Evolutionary conservation across 1,140 invertebrate species (phyloP), one percentile per base, ranked within the genome.

Genomic region (Drosophila bipectinata): DNA sequence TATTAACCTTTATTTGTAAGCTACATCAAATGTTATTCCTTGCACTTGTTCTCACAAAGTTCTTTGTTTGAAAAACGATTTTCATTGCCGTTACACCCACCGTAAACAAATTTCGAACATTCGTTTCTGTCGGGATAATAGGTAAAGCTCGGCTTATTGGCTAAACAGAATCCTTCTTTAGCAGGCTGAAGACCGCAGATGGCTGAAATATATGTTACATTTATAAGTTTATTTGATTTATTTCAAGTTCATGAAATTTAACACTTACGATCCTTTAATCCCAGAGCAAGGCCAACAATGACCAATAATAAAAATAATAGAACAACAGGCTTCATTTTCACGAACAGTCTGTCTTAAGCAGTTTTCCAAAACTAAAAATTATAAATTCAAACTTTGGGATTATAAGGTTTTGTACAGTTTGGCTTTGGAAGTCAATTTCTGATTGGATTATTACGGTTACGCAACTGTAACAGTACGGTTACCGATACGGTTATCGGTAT

Each of bases 51-150:
- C 9, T 56, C 37, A 15, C 54, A 56, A 53, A 47, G 7, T 8
- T 9, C 15, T 21, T 32, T 58, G 4, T 15, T 47, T 3, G 2
- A 0, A 10, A 98, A 99, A 75, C 95, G 95, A 91, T 98, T 98
- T 49, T 94, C 94, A 90, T 98, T 99, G 34, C 97, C 97, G 54
- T 96, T 93, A 90, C 97, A 97, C 1, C 96, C 96, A 6, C 95
- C 94, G 79, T 95, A 97, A 10, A 94, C 92, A 73, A 97, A 97
- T 73, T 95, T 95, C 1, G 93, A 92, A 75, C 96, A 97, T 18
- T 94, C 93, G 79, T 96, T 95, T 14, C 94, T 92, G 1, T 93
- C 93, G 1, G 92, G 84, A 81, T 98, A 95, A 85, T 96, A 98
- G 90, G 96, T 97, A 96, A 96, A 98, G 14, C 93, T 94, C 9